A percentile compares a stretch with the other conserved stretches of the same genome.
Conservation (phyloP, 2,888 invertebrate genomes). For the Ephialtes manifestator region DNA sequence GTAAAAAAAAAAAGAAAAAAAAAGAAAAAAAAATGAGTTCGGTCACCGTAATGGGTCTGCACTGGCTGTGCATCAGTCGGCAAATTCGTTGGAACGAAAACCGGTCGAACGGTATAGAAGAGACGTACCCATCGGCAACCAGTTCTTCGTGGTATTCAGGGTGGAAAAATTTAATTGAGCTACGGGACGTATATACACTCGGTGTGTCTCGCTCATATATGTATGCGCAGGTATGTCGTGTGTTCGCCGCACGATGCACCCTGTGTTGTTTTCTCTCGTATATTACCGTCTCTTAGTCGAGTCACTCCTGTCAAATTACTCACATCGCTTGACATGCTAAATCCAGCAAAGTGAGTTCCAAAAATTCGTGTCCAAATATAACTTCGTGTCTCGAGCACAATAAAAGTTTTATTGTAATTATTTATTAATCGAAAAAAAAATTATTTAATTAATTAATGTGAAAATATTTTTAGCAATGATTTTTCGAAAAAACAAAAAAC, state of each 20-base stretch:
- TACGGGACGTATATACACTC: background rate
- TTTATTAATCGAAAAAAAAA: background rate
- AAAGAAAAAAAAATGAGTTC: conserved; percentile 52
- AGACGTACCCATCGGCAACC: conserved; percentile 21
- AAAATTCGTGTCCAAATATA: background rate
- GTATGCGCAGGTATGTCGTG: conserved; percentile 18
- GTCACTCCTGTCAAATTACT: conserved; percentile 3
- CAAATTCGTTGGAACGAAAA: conserved; percentile 47
- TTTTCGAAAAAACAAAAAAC: too few relatives aligned
- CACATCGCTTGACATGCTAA: conserved; percentile 5
- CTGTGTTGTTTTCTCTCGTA: background rate
- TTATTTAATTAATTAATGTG: too few relatives aligned
- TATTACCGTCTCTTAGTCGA: background rate
- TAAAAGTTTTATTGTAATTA: background rate
- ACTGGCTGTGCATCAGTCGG: conserved; percentile 20
- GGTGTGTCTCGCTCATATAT: conserved; percentile 2
- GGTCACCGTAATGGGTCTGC: conserved; percentile 28
- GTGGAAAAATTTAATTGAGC: conserved; percentile 63
- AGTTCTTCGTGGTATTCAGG: conserved; percentile 48
- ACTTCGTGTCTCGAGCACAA: background rate
- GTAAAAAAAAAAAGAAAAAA: conserved; percentile 34
- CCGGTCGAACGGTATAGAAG: conserved; percentile 50
- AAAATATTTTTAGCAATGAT: too few relatives aligned
- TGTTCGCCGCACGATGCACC: background rate
- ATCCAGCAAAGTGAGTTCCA: background rate